phyloP scores from a whole-genome alignment of 2,888 invertebrate genomes.

The Aphodius sticticus region DNA sequence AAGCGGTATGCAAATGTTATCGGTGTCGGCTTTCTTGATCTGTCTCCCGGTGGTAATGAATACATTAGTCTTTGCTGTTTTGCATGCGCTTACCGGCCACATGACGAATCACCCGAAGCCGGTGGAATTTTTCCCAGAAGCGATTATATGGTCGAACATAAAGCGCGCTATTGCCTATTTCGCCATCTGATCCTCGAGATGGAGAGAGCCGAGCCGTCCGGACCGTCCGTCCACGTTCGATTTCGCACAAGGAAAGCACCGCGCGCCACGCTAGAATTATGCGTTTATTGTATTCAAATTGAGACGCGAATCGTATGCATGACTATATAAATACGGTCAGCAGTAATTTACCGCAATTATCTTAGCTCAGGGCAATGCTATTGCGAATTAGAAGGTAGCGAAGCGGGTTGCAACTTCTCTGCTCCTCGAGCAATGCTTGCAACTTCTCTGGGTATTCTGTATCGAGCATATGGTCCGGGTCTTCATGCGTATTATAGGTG shows the following conservation, averaged over 20 bases:
- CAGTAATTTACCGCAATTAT: slow-evolving; percentile 11
- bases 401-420: no score
- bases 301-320: slow-evolving; percentile 18
- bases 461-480: no score
- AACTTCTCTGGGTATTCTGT: neutral
- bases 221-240: slow-evolving; percentile 29
- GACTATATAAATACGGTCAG: slow-evolving; percentile 16
- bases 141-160: slow-evolving; percentile 25
- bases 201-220: slow-evolving; percentile 14
- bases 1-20: slow-evolving; percentile 42
- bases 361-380: neutral
- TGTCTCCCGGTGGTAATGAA: slow-evolving; percentile 39
- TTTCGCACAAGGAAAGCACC: slow-evolving; percentile 19
- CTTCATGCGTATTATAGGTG: no score
- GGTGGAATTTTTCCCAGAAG: slow-evolving; percentile 34
- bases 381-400: neutral
- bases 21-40: slow-evolving; percentile 42
- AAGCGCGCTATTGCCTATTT: slow-evolving; percentile 4
- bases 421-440: no score
- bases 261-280: slow-evolving; percentile 28
- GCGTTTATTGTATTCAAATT: slow-evolving; percentile 37
- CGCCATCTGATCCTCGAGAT: neutral
- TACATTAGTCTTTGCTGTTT: slow-evolving; percentile 41
- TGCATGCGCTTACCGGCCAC: slow-evolving; percentile 39
- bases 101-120: slow-evolving; percentile 35